Evolutionary conservation across 1,140 invertebrate genomes (phyloP), one percentile per base, ranked within the genome.

Genomic region (Rhizoglyphus robini): DNA sequence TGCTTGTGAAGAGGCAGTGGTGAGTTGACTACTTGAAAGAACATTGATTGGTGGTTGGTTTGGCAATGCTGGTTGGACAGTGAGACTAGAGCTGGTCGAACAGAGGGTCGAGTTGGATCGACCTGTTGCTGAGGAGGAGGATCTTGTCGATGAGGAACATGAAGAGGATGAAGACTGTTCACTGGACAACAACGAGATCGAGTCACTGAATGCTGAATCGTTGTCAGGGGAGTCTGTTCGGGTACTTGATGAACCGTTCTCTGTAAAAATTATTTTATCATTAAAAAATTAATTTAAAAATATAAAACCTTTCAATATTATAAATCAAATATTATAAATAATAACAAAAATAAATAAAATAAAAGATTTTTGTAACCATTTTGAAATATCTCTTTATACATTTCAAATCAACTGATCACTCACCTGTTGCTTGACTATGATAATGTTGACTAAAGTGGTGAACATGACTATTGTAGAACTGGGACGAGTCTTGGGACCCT

Each of bases 131-230:
- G 34, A 57, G 48, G 63, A 49, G 25, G n/a, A 15, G 15, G 18
- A 2, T 29, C 84, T 86, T 38, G 83, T 83, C 51, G 86, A 87
- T 31, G 88, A 90, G 23, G 88, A 86, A 34, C 87, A 90, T 70
- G 58, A 34, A 15, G 58, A 34, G 31, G 58, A 4, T 32, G 58
- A 34, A 34, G 58, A 60, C 27, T 63, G 61, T 63, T 63, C 61
- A 1, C 34, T 20, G 30, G 88, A 92, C 54, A 92, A 75, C 79
- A 93, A 83, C 4, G 89, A 92, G 27, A 94, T 88, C 66, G 89
- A 94, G 76, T 97, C 94, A 69, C 90, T 94, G 76, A 96, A 97
- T 3, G 92, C 94, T 25, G 92, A 96, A 78, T 97, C 94, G 77
- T 94, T 95, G 76, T 96, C 93, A 0, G 90, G 90, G 67, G 88